Percentiles rank a stretch among this genome's conserved stretches.
Conservation (phyloP, 64 coral and sea anemone species). For the Anthopleura sola region DNA sequence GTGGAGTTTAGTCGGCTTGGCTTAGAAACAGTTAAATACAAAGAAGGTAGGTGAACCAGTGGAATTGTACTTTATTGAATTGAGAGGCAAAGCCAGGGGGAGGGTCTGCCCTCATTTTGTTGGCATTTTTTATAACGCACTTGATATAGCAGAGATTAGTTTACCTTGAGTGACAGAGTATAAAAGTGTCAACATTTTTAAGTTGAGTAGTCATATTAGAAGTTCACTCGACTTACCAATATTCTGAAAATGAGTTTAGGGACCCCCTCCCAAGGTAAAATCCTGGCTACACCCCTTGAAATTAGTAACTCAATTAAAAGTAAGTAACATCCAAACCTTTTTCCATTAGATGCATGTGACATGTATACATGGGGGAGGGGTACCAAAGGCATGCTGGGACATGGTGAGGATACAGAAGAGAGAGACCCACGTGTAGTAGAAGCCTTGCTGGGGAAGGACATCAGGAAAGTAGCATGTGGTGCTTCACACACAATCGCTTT, state of each 20-base stretch:
- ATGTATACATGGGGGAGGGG: constrained; percentile 93
- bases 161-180: no score
- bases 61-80: background rate
- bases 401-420: constrained; percentile 93
- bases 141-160: no score
- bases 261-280: no score
- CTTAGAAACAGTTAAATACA: constrained; percentile 32
- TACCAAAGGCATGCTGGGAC: constrained; percentile 87
- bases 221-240: no score
- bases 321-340: background rate
- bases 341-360: constrained; percentile 72
- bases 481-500: constrained; percentile 70
- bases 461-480: constrained; percentile 60
- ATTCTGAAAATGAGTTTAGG: no score
- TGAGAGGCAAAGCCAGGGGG: constrained; percentile 10
- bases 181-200: no score
- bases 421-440: constrained; percentile 76
- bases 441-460: constrained; percentile 63
- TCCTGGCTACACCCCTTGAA: no score
- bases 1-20: constrained; percentile 56
- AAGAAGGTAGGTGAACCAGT: constrained; percentile 39
- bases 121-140: no score
- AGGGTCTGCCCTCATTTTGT: no score
- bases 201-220: no score
- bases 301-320: no score